These are phyloP conservation scores for Magallana gigas DNA, from an alignment of 1,140 invertebrate species.

Conservation along the genomic window DNA sequence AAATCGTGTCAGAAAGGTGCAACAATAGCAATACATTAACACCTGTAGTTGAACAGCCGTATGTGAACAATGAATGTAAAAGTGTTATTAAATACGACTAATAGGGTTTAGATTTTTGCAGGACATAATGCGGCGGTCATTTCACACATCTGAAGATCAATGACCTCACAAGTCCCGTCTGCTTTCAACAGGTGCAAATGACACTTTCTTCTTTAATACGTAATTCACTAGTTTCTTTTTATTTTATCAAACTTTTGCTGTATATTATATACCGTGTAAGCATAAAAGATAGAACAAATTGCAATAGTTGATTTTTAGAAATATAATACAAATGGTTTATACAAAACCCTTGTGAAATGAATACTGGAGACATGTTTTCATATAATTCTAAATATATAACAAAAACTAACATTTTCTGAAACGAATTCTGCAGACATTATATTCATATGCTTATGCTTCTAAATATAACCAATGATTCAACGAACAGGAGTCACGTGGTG, in stretches of 20 bases:
- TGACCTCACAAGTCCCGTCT: background rate
- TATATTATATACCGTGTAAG: too few relatives aligned
- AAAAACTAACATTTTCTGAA: too few relatives aligned
- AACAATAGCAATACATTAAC: background rate
- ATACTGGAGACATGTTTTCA: too few relatives aligned
- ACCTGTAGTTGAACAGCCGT: conserved; percentile 27
- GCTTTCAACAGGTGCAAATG: background rate
- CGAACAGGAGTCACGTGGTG: background rate
- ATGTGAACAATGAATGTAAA: background rate
- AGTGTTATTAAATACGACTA: background rate
- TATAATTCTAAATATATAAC: too few relatives aligned
- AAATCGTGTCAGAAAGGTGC: background rate
- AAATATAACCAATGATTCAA: background rate
- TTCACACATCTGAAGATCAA: conserved; percentile 3
- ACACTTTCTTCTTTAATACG: background rate
- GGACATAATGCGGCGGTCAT: conserved; percentile 11
- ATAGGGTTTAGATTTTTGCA: background rate
- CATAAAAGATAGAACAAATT: too few relatives aligned
- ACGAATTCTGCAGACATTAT: too few relatives aligned
- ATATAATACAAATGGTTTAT: too few relatives aligned
- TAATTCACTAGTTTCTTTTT: too few relatives aligned
- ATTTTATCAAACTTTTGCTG: too few relatives aligned
- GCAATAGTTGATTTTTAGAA: too few relatives aligned
- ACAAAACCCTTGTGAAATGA: too few relatives aligned
- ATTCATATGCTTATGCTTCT: too few relatives aligned